Conservation (phyloP, 2,113 vertebrate species). For the Ptyas mucosa region DNA sequence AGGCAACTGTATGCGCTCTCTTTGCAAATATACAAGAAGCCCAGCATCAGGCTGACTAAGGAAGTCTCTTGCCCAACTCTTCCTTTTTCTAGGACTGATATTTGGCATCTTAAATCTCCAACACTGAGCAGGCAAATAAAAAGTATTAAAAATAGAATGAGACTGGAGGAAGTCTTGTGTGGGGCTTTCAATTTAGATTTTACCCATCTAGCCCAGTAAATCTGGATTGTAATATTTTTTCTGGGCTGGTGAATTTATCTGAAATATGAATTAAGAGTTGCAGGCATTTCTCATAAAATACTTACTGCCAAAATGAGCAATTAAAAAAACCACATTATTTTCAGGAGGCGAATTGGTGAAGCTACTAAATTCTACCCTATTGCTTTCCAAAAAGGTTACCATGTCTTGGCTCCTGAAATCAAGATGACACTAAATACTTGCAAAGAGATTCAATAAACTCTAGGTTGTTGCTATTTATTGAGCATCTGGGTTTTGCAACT, state of each 20-base stretch:
- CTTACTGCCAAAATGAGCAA: background rate
- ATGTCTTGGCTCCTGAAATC: background rate
- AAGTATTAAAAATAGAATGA: background rate
- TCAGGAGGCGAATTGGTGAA: background rate
- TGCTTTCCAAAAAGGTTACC: background rate
- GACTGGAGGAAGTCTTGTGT: background rate
- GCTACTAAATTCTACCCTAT: background rate
- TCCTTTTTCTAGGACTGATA: background rate
- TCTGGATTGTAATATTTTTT: background rate
- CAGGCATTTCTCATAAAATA: background rate
- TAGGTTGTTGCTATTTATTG: background rate
- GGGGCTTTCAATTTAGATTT: background rate
- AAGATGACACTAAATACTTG: background rate
- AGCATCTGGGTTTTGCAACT: background rate
- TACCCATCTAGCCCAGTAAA: background rate
- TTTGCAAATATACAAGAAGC: background rate
- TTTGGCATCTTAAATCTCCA: background rate
- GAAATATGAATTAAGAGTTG: background rate
- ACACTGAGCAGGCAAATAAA: background rate
- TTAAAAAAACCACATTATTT: background rate
- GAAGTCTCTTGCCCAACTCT: background rate
- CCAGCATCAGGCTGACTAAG: background rate
- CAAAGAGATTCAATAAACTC: background rate
- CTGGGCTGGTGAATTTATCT: background rate
- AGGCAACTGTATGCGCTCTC: background rate